These are phyloP conservation scores for Trichogramma dendrolimi DNA, from an alignment of 2,888 invertebrate species.

Conservation along the genomic window DNA sequence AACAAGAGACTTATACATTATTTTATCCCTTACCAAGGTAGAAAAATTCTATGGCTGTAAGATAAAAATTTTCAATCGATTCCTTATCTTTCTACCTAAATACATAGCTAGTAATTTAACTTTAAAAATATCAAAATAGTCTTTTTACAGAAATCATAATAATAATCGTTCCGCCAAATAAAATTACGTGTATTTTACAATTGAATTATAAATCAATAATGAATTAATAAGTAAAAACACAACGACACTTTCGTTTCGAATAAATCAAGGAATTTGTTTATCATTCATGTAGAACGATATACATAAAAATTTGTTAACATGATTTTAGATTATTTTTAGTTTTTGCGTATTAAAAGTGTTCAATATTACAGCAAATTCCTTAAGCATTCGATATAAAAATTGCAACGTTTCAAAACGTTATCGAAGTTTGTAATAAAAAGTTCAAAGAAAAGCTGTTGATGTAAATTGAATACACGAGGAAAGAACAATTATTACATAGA, in stretches of 20 bases:
- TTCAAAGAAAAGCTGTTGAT: conserved; percentile 9
- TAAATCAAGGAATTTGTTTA: conserved; percentile 7
- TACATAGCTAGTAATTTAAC: conserved; percentile 15
- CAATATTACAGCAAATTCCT: conserved; percentile 20
- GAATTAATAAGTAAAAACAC: conserved; percentile 6
- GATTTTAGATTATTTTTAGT: conserved; percentile 9
- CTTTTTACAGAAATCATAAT: conserved; percentile 17
- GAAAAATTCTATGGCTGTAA: conserved; percentile 21
- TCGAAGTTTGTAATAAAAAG: conserved; percentile 6
- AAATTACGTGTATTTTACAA: conserved; percentile 5
- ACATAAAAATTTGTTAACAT: conserved; percentile 19
- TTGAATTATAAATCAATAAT: conserved; percentile 4
- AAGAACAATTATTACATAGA: conserved; percentile 37
- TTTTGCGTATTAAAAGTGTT: conserved; percentile 18
- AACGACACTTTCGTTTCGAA: conserved; percentile 5
- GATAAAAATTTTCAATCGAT: conserved; percentile 20
- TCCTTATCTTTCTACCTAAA: neutral
- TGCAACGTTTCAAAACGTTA: conserved; percentile 18
- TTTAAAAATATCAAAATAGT: conserved; percentile 22
- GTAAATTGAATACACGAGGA: conserved; percentile 28
- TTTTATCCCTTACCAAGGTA: conserved; percentile 22
- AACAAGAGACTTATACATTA: conserved; percentile 29
- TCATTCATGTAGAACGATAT: neutral
- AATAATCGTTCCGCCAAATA: conserved; percentile 6
- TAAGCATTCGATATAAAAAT: conserved; percentile 21